Evolutionary conservation across 30 jellyfish, hydroid and myxozoan genomes (phyloP).

Genomic region (Cassiopea xamachana): DNA sequence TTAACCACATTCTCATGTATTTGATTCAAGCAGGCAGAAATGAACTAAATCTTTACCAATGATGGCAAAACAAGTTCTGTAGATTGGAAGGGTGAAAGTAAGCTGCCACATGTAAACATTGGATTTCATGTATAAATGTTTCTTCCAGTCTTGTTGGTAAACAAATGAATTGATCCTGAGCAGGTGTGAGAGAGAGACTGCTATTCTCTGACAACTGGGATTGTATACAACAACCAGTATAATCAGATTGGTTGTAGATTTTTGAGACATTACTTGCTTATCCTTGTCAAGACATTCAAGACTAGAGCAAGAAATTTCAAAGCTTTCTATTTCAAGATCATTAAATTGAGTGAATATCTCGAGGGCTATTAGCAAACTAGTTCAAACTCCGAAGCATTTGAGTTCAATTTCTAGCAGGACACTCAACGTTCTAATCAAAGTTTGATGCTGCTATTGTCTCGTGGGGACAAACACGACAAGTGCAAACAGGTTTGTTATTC

Average conservation of each 20-base stretch:
- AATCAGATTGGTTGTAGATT: background rate
- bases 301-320: background rate
- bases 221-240: background rate
- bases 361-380: background rate
- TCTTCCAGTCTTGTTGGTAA: background rate
- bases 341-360: background rate
- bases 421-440: background rate
- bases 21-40: conserved; percentile 24
- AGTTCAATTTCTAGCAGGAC: background rate
- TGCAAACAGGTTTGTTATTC: background rate
- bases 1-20: conserved; percentile 33
- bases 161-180: background rate
- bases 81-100: conserved; percentile 4
- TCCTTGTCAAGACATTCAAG: background rate
- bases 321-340: background rate
- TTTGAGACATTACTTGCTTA: background rate
- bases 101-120: background rate
- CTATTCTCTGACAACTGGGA: background rate
- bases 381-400: background rate
- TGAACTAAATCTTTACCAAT: conserved; percentile 18
- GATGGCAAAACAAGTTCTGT: background rate
- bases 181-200: background rate
- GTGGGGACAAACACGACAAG: background rate
- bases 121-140: background rate
- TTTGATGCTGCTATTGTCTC: background rate